These are phyloP conservation scores for Polyommatus icarus DNA, from an alignment of 2,888 invertebrate genomes.

Conservation along the genomic window DNA sequence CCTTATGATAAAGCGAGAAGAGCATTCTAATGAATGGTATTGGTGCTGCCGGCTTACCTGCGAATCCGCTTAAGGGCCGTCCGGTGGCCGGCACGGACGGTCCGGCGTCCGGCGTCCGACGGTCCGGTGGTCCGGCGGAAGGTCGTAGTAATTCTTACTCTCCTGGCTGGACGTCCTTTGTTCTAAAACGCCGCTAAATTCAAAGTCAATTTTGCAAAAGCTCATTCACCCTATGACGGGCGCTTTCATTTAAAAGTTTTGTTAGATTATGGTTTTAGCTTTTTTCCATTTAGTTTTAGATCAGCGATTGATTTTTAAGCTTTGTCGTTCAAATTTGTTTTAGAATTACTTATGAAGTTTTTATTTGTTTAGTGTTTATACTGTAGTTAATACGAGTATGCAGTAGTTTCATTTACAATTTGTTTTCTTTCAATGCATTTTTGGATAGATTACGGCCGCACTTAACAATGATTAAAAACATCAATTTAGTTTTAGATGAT, in stretches of 20 bases:
- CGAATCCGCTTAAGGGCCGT: constrained; percentile 74
- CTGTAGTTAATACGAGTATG: not conserved
- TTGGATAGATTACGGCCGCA: too few relatives aligned
- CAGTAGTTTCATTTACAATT: not conserved
- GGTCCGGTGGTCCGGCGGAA: constrained; percentile 42
- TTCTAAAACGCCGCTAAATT: constrained; percentile 17
- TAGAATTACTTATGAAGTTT: not conserved
- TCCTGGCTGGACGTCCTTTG: constrained; percentile 7
- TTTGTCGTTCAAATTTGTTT: constrained; percentile 7
- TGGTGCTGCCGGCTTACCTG: constrained; percentile 75
- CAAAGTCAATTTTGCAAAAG: constrained; percentile 11
- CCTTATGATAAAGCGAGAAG: constrained; percentile 69
- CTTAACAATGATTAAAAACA: too few relatives aligned
- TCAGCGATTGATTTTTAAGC: constrained; percentile 16
- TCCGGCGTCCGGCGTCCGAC: constrained; percentile 36
- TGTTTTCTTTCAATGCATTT: too few relatives aligned
- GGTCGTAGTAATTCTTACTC: constrained; percentile 68
- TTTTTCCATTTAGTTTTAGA: not conserved
- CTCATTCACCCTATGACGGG: constrained; percentile 15
- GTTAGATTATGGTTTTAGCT: constrained; percentile 17
- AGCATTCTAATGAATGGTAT: constrained; percentile 76
- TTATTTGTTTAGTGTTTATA: not conserved
- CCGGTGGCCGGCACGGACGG: constrained; percentile 44
- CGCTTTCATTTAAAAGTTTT: constrained; percentile 17
- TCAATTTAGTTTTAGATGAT: too few relatives aligned